Evolutionary conservation across 2,888 invertebrate genomes (phyloP).

Genomic region (Conomelus anceps): DNA sequence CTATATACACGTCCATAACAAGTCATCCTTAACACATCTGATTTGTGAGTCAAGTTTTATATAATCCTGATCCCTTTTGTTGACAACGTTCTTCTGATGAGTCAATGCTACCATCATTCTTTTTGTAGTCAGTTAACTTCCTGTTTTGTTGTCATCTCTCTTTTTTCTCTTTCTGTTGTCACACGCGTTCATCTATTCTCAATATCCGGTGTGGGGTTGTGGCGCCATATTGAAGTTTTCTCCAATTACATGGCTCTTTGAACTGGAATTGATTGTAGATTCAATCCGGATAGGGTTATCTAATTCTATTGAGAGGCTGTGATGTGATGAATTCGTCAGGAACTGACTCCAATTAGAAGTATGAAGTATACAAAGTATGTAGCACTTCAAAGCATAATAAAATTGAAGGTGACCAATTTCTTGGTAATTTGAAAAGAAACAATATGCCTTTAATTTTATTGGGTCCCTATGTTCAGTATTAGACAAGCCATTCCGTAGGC

Average conservation of each 20-base stretch:
- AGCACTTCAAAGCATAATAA: too few relatives aligned
- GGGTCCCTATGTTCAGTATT: too few relatives aligned
- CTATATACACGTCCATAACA: too few relatives aligned
- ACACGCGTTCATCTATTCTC: background rate
- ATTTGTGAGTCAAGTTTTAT: too few relatives aligned
- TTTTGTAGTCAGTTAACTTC: background rate
- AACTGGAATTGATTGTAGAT: background rate
- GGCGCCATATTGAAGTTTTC: background rate
- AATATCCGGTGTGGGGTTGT: background rate
- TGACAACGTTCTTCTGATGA: too few relatives aligned
- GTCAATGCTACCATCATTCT: background rate
- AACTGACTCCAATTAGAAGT: background rate
- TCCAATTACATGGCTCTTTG: background rate
- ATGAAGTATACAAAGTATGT: background rate
- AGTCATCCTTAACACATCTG: too few relatives aligned
- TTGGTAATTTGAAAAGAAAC: too few relatives aligned
- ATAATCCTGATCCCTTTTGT: background rate
- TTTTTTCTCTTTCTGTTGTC: too few relatives aligned
- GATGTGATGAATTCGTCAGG: background rate
- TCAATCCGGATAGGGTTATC: background rate
- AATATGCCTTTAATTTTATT: too few relatives aligned
- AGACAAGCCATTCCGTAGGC: too few relatives aligned
- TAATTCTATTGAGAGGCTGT: background rate
- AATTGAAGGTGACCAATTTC: too few relatives aligned
- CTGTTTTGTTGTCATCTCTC: background rate